Conservation (phyloP, 2,888 invertebrate species). For the Steinernema hermaphroditum region DNA sequence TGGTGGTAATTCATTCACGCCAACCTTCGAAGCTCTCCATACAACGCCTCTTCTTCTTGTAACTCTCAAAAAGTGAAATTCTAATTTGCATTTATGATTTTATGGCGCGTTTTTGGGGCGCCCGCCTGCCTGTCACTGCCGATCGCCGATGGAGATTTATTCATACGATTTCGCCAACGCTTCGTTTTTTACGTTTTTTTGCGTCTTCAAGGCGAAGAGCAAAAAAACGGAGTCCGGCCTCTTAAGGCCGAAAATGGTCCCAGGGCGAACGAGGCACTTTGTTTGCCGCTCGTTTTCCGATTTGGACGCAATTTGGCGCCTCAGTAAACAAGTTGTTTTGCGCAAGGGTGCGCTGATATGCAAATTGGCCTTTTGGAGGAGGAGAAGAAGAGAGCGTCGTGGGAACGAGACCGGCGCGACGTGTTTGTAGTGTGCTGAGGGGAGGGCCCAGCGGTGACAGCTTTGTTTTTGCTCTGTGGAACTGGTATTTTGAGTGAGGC, state of each 20-base stretch:
- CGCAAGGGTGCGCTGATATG: not conserved
- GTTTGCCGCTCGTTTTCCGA: not conserved
- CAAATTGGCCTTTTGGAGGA: not conserved
- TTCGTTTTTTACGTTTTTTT: conserved; percentile 9
- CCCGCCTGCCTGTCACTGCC: not conserved
- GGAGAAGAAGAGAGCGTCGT: not conserved
- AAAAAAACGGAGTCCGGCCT: not conserved
- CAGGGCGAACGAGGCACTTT: not conserved
- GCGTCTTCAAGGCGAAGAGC: not conserved
- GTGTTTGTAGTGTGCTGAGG: too few species aligned
- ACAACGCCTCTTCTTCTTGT: not conserved
- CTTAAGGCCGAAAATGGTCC: not conserved
- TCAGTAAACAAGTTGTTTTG: not conserved
- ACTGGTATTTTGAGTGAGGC: too few species aligned
- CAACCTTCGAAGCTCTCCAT: too few species aligned
- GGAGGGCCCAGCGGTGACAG: too few species aligned
- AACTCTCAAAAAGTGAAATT: not conserved
- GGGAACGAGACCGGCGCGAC: not conserved
- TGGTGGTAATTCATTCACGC: too few species aligned
- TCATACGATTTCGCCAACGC: not conserved
- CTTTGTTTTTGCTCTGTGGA: too few species aligned
- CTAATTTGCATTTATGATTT: conserved; percentile 1
- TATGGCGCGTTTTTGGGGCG: not conserved
- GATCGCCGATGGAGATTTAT: conserved; percentile 5
- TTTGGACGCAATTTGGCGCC: not conserved